Percentiles rank a stretch among this genome's conserved stretches.
Evolutionary conservation across 2,888 invertebrate species (phyloP).

Genomic region (Chloroclystis v-ata): DNA sequence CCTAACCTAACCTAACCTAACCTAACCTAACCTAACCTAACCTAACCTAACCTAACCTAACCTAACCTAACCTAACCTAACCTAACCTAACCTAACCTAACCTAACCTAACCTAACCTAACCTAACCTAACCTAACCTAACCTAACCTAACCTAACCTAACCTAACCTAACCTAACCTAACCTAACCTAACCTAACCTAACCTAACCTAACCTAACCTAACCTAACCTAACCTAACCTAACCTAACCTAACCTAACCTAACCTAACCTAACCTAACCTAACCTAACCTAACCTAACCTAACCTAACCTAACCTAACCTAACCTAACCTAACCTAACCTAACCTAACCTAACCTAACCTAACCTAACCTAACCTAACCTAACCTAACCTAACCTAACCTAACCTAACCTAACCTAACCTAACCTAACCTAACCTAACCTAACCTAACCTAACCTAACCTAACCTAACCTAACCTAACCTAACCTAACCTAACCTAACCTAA

Average conservation of each 20-base stretch:
- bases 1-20: conserved; percentile 22
- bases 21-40: conserved; percentile 14
- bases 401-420: conserved; percentile 20
- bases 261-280: conserved; percentile 23
- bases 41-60: conserved; percentile 13
- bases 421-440: conserved; percentile 21
- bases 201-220: conserved; percentile 28
- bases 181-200: conserved; percentile 23
- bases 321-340: conserved; percentile 10
- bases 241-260: conserved; percentile 28
- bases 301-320: conserved; percentile 30
- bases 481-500: conserved; percentile 16
- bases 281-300: conserved; percentile 16
- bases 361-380: conserved; percentile 20
- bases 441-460: conserved; percentile 19
- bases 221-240: conserved; percentile 29
- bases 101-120: conserved; percentile 19
- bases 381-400: conserved; percentile 18
- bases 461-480: conserved; percentile 19
- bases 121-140: conserved; percentile 10
- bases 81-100: conserved; percentile 12
- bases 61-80: conserved; percentile 9
- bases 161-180: conserved; percentile 8
- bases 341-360: conserved; percentile 18
- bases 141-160: conserved; percentile 27